Evolutionary conservation across 2,113 vertebrate species (phyloP), one percentile per base, ranked within the genome.

Genomic region (Vimba vimba): DNA sequence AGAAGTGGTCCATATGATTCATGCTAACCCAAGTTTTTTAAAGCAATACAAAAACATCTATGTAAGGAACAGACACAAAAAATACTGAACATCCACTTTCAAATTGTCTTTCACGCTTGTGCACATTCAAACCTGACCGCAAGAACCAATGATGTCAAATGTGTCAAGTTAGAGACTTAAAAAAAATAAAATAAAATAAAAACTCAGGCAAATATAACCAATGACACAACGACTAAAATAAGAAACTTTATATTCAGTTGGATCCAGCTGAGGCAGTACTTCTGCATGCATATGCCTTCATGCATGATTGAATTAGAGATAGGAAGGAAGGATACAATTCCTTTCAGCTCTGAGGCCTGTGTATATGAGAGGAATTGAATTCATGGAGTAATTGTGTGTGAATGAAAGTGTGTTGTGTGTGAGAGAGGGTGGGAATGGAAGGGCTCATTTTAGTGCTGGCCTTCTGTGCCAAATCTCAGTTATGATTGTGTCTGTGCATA

Each of bases 281-380:
- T 79, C n/a, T 45, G 57, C 78, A 62, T 62, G 59, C 76, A 10
- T 52, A 4, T 55, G 25, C 69, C 23, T 59, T 47, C 62, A 74
- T 68, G 52, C 57, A 75, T 74, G 83, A 84, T 85, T 82, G 36
- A 27, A 62, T 17, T 64, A 45, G 23, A 27, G 78, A 80, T 64
- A 64, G 36, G 13, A 57, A 60, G 55, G 55, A 62, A 45, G 57
- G 36, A 13, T 39, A 79, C 21, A 27, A 10, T 43, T 79, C 76
- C 36, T 60, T n/a, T 79, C 57, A 45, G 39, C 59, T 80, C 39
- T 0, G 79, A 66, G 59, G 21, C 81, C 19, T 86, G 15, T 81
- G 64, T 33, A 57, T 79, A 33, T 59, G 82, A 71, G 64, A 83
- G 21, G 66, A 55, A 83, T 33, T 36, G 25, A 52, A 69, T 76